Percentiles rank a stretch among this genome's conserved stretches.
These are phyloP conservation scores for Chymomyza fuscimana DNA, from an alignment of 2,888 invertebrate genomes.

Conservation along the genomic window DNA sequence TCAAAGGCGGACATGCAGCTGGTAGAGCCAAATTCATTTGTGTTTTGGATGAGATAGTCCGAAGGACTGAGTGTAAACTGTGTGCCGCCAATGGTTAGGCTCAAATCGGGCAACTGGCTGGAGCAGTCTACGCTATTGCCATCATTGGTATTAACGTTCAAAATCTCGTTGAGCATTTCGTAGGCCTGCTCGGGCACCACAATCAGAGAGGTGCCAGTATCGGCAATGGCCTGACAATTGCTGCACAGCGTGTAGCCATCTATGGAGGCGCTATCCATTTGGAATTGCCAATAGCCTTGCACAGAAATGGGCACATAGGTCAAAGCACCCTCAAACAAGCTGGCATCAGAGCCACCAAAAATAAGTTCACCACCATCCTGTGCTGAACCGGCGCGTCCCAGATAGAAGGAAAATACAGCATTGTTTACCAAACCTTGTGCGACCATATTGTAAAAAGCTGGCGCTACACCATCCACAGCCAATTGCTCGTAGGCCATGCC, in stretches of 20 bases:
- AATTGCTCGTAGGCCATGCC: conserved; percentile 94
- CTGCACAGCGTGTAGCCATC: conserved; percentile 83
- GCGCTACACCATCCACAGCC: conserved; percentile 91
- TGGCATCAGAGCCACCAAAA: conserved; percentile 94
- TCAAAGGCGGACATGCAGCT: conserved; percentile 93
- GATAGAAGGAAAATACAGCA: conserved; percentile 95
- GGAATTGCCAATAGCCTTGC: conserved; percentile 97
- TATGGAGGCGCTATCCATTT: conserved; percentile 85
- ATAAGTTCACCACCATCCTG: conserved; percentile 90
- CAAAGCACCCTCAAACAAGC: conserved; percentile 85
- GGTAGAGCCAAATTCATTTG: conserved; percentile 80
- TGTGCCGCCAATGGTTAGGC: conserved; percentile 87
- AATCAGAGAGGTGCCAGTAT: conserved; percentile 96
- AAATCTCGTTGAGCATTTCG: conserved; percentile 86
- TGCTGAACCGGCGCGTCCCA: conserved; percentile 87
- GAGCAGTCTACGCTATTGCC: conserved; percentile 85
- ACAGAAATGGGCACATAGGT: conserved; percentile 88
- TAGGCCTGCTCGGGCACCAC: conserved; percentile 91
- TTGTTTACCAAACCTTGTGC: conserved; percentile 85
- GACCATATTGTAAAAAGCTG: conserved; percentile 95
- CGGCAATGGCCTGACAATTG: conserved; percentile 94
- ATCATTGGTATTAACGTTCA: conserved; percentile 84
- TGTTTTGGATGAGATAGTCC: conserved; percentile 86
- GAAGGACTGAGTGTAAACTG: conserved; percentile 86
- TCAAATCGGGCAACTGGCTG: conserved; percentile 86